Evolutionary conservation across 2,113 vertebrate genomes (phyloP).

Genomic region (human (Homo sapiens)): DNA sequence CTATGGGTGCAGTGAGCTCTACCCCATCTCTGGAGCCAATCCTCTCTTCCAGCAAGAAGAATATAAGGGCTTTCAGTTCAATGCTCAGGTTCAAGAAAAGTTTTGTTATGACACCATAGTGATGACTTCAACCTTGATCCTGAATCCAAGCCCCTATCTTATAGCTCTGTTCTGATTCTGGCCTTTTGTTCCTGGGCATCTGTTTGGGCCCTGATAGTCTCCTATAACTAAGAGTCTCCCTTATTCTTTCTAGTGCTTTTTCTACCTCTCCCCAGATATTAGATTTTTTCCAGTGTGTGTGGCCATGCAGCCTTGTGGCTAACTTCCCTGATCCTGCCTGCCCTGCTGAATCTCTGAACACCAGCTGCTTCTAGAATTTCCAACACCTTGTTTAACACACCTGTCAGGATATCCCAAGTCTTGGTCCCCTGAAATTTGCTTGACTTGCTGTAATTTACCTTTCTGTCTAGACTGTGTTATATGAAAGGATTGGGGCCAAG

Average conservation of each 20-base stretch:
- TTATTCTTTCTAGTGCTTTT: background rate
- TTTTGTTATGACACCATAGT: background rate
- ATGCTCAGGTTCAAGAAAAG: background rate
- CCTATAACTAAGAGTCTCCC: background rate
- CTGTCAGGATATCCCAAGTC: background rate
- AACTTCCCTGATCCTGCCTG: background rate
- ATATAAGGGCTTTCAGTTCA: background rate
- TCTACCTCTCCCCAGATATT: background rate
- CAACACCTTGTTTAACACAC: background rate
- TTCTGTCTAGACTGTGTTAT: background rate
- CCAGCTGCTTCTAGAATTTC: background rate
- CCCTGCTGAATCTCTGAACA: background rate
- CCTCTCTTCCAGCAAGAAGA: background rate
- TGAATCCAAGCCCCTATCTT: background rate
- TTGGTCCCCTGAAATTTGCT: conserved; percentile 16
- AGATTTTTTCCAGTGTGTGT: background rate
- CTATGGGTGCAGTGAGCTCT: background rate
- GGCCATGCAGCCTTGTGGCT: background rate
- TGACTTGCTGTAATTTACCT: background rate
- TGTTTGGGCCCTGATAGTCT: background rate
- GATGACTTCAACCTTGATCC: background rate
- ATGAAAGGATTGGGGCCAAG: background rate
- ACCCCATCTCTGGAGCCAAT: background rate
- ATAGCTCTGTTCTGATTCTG: conserved; percentile 1
- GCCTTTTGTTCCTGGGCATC: background rate